Conservation (phyloP, 2,113 vertebrate species). For the Benitochromis conjunctus region DNA sequence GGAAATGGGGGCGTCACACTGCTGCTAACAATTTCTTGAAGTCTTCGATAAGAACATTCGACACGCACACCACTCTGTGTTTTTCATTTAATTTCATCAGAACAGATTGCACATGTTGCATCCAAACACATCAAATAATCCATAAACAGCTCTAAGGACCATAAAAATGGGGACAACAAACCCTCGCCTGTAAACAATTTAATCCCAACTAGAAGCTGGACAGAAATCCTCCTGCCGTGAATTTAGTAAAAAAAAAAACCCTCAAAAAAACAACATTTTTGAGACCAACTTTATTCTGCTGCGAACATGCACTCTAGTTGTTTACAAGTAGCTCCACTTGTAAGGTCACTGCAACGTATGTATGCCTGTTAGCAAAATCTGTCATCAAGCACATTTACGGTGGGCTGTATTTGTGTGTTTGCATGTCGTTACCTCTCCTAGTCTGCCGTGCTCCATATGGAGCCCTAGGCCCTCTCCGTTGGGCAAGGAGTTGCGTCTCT, state of each 20-base stretch:
- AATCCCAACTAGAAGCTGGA: neutral
- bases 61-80: fast-evolving
- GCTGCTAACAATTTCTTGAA: neutral
- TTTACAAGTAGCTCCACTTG: neutral
- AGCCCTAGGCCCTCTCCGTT: constrained; percentile 61
- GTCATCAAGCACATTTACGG: neutral
- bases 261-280: neutral
- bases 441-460: constrained; percentile 25
- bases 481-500: constrained; percentile 66
- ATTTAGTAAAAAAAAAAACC: neutral
- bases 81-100: neutral
- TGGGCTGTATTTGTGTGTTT: neutral
- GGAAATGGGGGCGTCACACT: too few species aligned
- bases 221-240: neutral
- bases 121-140: neutral
- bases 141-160: neutral
- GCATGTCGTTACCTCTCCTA: constrained; percentile 38
- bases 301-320: neutral
- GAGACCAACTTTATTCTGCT: neutral
- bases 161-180: neutral
- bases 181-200: neutral
- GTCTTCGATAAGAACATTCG: neutral
- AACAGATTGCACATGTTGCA: neutral
- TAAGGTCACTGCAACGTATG: neutral
- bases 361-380: neutral